These are phyloP conservation scores for Pachypeltis micranthus DNA, from an alignment of 1,140 invertebrate species.

Conservation along the genomic window DNA sequence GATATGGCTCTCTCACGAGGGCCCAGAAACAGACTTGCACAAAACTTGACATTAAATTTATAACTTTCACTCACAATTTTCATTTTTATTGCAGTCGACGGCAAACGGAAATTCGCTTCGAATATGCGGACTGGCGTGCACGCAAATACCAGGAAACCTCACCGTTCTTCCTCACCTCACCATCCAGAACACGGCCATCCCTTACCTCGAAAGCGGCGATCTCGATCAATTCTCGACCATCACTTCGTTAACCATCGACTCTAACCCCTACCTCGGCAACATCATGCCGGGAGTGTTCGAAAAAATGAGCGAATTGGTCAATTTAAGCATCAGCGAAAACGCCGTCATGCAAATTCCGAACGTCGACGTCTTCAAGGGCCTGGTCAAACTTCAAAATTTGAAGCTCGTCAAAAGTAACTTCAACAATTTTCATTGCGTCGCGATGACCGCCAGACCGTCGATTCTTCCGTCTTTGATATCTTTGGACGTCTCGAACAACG, in stretches of 20 bases:
- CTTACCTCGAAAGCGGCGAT: background rate
- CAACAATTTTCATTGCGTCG: conserved; percentile 26
- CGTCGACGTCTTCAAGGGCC: conserved; percentile 30
- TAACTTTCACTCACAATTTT: background rate
- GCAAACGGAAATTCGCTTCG: too few relatives aligned
- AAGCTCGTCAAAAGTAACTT: conserved; percentile 38
- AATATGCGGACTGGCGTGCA: background rate
- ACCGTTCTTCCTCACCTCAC: background rate
- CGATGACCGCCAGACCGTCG: background rate
- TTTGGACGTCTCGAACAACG: conserved; percentile 11
- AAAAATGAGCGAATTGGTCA: background rate
- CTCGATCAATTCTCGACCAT: background rate
- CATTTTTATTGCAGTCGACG: too few relatives aligned
- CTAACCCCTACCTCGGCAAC: background rate
- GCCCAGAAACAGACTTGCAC: background rate
- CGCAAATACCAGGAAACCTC: background rate
- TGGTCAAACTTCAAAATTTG: conserved; percentile 34
- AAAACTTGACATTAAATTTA: background rate
- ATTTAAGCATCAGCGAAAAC: conserved; percentile 11
- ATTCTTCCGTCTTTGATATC: background rate
- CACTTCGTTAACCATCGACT: background rate
- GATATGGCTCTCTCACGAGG: background rate
- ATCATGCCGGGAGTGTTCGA: conserved; percentile 3
- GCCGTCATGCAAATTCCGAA: conserved; percentile 33
- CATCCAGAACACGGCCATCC: background rate